Evolutionary conservation across 2,888 invertebrate genomes (phyloP).

Genomic region (Mongoloraphidia duomilia): DNA sequence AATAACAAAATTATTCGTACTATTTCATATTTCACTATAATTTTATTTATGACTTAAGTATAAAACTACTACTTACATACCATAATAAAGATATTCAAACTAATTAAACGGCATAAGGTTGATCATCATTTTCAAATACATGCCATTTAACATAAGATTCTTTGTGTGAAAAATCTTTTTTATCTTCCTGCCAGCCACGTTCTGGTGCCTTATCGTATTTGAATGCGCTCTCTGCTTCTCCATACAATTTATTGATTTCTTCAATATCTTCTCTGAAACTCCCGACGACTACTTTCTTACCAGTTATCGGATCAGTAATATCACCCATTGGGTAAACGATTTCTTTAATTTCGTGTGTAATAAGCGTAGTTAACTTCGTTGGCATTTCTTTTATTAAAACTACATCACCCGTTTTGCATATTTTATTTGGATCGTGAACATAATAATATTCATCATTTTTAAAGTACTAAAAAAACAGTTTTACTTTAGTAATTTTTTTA

Average conservation of each 20-base stretch:
- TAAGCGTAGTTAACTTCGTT: conserved; percentile 54
- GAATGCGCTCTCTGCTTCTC: conserved; percentile 50
- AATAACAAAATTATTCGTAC: no score
- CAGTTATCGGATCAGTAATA: conserved; percentile 72
- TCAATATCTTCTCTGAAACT: conserved; percentile 64
- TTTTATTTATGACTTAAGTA: no score
- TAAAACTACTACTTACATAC: no score
- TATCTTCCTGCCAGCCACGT: conserved; percentile 70
- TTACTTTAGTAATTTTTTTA: not conserved
- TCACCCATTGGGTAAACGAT: conserved; percentile 72
- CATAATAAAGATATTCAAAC: no score
- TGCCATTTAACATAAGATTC: conserved; percentile 66
- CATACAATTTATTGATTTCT: conserved; percentile 49
- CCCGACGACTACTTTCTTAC: conserved; percentile 59
- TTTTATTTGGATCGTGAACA: conserved; percentile 62
- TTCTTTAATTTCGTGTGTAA: conserved; percentile 66
- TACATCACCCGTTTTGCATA: conserved; percentile 69
- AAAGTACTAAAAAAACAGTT: conserved; percentile 51
- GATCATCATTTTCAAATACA: conserved; percentile 55
- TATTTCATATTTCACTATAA: no score
- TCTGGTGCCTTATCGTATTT: conserved; percentile 63
- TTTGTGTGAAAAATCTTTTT: conserved; percentile 65
- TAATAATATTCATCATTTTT: conserved; percentile 54
- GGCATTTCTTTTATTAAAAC: conserved; percentile 64
- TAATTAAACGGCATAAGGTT: conserved; percentile 51